Evolutionary conservation across 2,888 invertebrate species (phyloP), one percentile per base, ranked within the genome.

Genomic region (Falcaria lacertinaria): DNA sequence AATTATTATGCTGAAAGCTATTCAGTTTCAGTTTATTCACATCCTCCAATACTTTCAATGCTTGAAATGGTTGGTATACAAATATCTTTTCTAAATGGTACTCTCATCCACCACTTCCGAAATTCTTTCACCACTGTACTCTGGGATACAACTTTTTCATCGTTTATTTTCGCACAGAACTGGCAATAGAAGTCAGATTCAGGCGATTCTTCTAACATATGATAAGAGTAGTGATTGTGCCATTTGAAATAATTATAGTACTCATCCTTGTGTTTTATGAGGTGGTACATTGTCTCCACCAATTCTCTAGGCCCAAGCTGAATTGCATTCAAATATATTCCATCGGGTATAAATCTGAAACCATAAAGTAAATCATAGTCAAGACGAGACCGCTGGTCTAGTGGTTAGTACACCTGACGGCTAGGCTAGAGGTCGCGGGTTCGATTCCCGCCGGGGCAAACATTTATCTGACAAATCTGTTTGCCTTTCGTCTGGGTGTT

Each of bases 221-320:
- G 54, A 36, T 51, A 67, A 0, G 60, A 55, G 37, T 70, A 70
- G 44, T 69, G 49, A 15, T 61, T 65, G 36, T 50, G 57, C 70
- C 69, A 72, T 39, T 48, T 63, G 35, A 70, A 69, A 41, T 52
- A 65, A 4, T 54, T 46, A 19, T 54, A 50, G 41, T 68, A 70
- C 33, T 11, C 11, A 2, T 28, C 11, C 3, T 28, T 28, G 11
- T 28, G 3, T 28, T 7, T 28, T 7, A 28, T 28, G 6, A 28
- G 28, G 3, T 11, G 11, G 11, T 11, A 11, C 28, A 28, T 28
- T 11, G 28, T 11, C 11, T 28, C 8, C 28, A 28, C 28, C 28
- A 28, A 11, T 28, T 28, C 11, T 28, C 11, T 3, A 11, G 28
- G 28, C 1, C 6, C 11, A 28, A 28, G 28, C 11, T 4, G 7